Evolutionary conservation across 1,140 invertebrate genomes (phyloP).

Genomic region (Bombyx mori): ASM3026992v2 NC_085129.1:7156501-7157000

Average conservation of each 20-base stretch:
- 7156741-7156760: conserved; percentile 21
- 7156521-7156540: too few species aligned
- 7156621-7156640: conserved; percentile 1
- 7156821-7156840: conserved; percentile 90
- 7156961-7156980: conserved; percentile 85
- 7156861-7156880: conserved; percentile 92
- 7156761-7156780: conserved; percentile 77
- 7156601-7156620: not conserved
- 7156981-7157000: conserved; percentile 86
- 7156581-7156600: too few species aligned
- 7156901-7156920: conserved; percentile 2
- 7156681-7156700: not conserved
- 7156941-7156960: not conserved
- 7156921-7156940: not conserved
- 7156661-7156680: conserved; percentile 16
- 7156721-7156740: not conserved
- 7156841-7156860: conserved; percentile 92
- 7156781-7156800: conserved; percentile 84
- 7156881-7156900: conserved; percentile 79
- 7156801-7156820: conserved; percentile 91
- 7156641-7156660: conserved; percentile 26
- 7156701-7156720: not conserved
- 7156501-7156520: too few species aligned
- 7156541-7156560: too few species aligned
- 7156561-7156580: too few species aligned